Evolutionary conservation across 1,140 invertebrate genomes (phyloP).

Genomic region (Drosophila bipectinata): DNA sequence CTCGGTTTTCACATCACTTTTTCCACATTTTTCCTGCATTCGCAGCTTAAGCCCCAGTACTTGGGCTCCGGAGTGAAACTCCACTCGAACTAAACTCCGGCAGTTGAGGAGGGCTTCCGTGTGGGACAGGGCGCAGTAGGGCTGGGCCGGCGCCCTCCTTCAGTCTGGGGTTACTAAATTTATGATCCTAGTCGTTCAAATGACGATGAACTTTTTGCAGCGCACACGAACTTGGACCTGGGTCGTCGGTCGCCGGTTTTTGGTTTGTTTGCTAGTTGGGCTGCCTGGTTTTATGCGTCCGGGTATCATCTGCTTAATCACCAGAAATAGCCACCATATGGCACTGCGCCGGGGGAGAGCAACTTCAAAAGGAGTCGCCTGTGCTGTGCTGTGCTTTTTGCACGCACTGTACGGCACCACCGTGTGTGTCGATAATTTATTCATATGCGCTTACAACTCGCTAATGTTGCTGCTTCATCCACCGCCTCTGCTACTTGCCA

Average conservation of each 20-base stretch:
- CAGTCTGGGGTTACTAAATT: slow-evolving; percentile 72
- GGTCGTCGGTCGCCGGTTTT: slow-evolving; percentile 58
- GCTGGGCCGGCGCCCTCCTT: slow-evolving; percentile 13
- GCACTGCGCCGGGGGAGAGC: slow-evolving; percentile 35
- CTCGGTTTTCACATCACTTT: slow-evolving; percentile 5
- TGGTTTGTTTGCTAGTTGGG: slow-evolving; percentile 28
- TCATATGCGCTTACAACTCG: slow-evolving; percentile 81
- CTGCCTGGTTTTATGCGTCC: slow-evolving; percentile 31
- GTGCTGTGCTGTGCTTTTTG: slow-evolving; percentile 62
- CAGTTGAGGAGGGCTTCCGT: slow-evolving; percentile 28
- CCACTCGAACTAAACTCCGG: slow-evolving; percentile 48
- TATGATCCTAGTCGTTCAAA: slow-evolving; percentile 75
- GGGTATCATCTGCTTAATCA: slow-evolving; percentile 83
- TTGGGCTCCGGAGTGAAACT: slow-evolving; percentile 22
- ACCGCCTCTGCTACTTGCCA: slow-evolving; percentile 46
- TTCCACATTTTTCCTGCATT: slow-evolving; percentile 5
- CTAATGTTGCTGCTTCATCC: slow-evolving; percentile 57
- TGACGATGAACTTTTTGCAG: slow-evolving; percentile 77
- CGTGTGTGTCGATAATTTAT: slow-evolving; percentile 76
- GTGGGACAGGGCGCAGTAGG: slow-evolving; percentile 7
- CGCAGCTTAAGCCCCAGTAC: slow-evolving; percentile 27
- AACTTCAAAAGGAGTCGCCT: slow-evolving; percentile 59
- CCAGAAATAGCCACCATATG: slow-evolving; percentile 83
- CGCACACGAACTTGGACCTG: slow-evolving; percentile 49
- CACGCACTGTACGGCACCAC: slow-evolving; percentile 54